Percentiles rank a stretch among this genome's conserved stretches.
phyloP scores from a whole-genome alignment of 2,113 vertebrate genomes.

The Furnarius figulus region DNA sequence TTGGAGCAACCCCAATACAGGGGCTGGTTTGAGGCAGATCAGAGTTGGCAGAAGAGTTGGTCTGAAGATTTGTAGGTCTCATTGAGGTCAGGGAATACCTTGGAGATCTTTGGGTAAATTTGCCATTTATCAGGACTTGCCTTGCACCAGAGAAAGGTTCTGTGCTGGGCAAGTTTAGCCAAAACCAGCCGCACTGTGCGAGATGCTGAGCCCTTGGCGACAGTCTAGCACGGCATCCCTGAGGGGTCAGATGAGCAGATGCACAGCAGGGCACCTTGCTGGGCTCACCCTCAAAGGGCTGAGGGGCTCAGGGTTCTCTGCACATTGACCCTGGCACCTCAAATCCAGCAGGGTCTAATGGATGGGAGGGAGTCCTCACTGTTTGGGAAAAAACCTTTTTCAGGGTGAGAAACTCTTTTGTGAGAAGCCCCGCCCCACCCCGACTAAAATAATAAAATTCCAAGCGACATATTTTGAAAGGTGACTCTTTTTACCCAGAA shows the following conservation, averaged over 20 bases:
- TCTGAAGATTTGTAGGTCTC: not conserved
- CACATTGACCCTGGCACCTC: not conserved
- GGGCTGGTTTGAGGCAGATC: not conserved
- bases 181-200: not conserved
- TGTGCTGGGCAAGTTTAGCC: not conserved
- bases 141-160: not conserved
- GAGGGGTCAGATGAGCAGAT: accelerated
- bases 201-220: not conserved
- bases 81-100: not conserved
- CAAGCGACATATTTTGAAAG: not conserved
- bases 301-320: not conserved
- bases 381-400: not conserved
- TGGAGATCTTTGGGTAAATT: not conserved
- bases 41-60: not conserved
- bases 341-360: not conserved
- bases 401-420: not conserved
- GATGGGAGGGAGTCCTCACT: not conserved
- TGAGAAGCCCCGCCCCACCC: accelerated
- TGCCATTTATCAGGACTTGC: not conserved
- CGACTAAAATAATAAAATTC: not conserved
- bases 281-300: not conserved
- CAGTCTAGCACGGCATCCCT: not conserved
- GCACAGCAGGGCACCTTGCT: not conserved
- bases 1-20: not conserved
- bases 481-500: not conserved